Evolutionary conservation across 2,113 vertebrate genomes (phyloP), one percentile per base, ranked within the genome.

Genomic region (Acanthisitta chloris): DNA sequence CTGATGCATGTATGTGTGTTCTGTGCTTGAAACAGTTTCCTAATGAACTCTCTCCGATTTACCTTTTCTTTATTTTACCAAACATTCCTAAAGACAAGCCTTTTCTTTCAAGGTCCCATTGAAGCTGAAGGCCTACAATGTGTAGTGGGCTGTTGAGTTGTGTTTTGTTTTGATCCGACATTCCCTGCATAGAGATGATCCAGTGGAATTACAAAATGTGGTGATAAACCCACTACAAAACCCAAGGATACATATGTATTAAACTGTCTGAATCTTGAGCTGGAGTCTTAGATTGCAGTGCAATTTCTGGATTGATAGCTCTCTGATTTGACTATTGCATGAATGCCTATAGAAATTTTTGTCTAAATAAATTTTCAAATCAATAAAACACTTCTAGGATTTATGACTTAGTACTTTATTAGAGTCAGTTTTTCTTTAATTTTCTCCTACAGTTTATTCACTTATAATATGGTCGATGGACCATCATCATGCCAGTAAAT

Each of bases 1-100:
- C n/a, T 67, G 46, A 51, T 34, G 28, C 42, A 23, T 4, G 29
- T 34, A 23, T 23, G 14, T 1, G 0, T 0, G 1, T 25, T 10
- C n/a, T 48, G 15, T 49, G 26, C 57, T 71, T 66, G 38, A 24
- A 88, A 51, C 11, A 42, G 26, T 8, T 25, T 54, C 29, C 42
- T 55, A 42, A 17, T 14, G 54, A 81, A 77, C 18, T 14, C 17
- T 6, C 5, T 2, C 20, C 24, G 51, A 38, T 36, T 90, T 59
- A 88, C 46, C 12, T 7, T 82, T 72, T 52, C 18, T 46, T 36
- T 72, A 14, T 69, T 86, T 58, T 38, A 43, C 24, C n/a, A 80
- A 51, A 40, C 2, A 10, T 40, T 80, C 31, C 48, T 48, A 19
- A 86, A 59, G 14, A 55, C 24, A 62, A 86, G 6, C 6, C 12